Evolutionary conservation across 2,113 vertebrate species (phyloP).

Genomic region (human (Homo sapiens)): GRCh38 chr13:105403001-105403500

Average conservation of each 20-base stretch:
- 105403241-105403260: conserved; percentile 70
- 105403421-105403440: conserved; percentile 67
- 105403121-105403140: not conserved
- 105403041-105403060: not conserved
- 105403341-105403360: conserved; percentile 77
- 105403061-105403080: not conserved
- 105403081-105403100: not conserved
- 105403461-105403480: not conserved
- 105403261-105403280: conserved; percentile 70
- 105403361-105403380: conserved; percentile 68
- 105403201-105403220: conserved; percentile 70
- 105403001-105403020: conserved; percentile 22
- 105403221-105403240: conserved; percentile 61
- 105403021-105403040: not conserved
- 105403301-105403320: conserved; percentile 57
- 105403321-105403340: conserved; percentile 71
- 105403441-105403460: not conserved
- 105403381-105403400: conserved; percentile 62
- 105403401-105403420: conserved; percentile 53
- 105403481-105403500: not conserved
- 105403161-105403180: conserved; percentile 46
- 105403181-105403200: conserved; percentile 75
- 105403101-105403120: not conserved
- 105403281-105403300: conserved; percentile 68
- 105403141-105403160: conserved; percentile 52